These are phyloP conservation scores for Podargus strigoides DNA, from an alignment of 2,797 vertebrate genomes.

Conservation along the genomic window DNA sequence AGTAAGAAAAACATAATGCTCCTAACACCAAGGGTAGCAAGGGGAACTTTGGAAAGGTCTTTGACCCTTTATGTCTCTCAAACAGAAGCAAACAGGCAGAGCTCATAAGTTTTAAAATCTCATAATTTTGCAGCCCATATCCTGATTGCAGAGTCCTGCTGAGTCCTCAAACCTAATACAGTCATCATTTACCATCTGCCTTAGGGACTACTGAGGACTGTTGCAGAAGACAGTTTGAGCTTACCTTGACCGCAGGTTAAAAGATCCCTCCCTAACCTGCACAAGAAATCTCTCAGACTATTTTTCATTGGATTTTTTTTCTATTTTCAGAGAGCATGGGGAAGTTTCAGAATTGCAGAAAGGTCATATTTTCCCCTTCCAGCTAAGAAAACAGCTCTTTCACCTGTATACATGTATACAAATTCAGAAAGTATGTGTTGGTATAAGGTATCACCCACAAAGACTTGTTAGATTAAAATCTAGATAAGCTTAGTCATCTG, in stretches of 20 bases:
- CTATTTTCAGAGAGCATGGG: not conserved
- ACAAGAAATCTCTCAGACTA: not conserved
- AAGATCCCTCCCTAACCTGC: not conserved
- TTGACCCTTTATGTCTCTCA: not conserved
- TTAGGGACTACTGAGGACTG: not conserved
- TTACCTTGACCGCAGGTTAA: not conserved
- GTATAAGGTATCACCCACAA: not conserved
- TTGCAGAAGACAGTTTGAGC: not conserved
- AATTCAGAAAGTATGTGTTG: not conserved
- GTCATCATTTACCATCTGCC: not conserved
- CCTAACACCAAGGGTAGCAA: not conserved
- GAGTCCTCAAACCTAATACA: not conserved
- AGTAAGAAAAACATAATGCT: not conserved
- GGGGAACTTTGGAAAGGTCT: not conserved
- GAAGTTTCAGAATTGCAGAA: constrained; percentile 6
- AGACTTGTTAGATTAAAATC: not conserved
- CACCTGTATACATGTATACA: not conserved
- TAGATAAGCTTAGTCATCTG: not conserved
- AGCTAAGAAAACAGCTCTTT: not conserved
- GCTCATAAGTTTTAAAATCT: not conserved
- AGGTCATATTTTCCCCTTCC: constrained; percentile 25
- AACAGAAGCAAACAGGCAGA: not conserved
- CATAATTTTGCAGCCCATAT: not conserved
- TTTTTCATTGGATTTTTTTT: not conserved
- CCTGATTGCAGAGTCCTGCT: not conserved